phyloP scores from a whole-genome alignment of 1,140 invertebrate genomes.

The Drosophila prosaltans region DNA sequence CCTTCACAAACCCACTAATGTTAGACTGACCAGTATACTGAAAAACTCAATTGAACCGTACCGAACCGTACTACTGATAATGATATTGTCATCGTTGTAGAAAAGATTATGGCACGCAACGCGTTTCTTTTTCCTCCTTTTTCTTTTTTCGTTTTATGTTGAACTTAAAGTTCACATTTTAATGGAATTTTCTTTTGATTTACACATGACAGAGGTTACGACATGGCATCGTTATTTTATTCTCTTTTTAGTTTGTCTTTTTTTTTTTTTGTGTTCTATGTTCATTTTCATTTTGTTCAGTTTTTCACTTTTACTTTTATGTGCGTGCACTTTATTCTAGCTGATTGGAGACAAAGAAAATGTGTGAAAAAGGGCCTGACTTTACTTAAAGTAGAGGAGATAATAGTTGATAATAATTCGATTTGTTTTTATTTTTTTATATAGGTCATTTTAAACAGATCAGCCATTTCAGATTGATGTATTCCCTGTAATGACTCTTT shows the following conservation, averaged over 20 bases:
- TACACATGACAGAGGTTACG: constrained; percentile 66
- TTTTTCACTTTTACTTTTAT: constrained; percentile 23
- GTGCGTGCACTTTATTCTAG: constrained; percentile 33
- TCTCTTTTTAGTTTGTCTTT: too few relatives aligned
- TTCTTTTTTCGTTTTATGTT: background rate
- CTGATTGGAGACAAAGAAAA: constrained; percentile 11
- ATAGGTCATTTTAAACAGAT: background rate
- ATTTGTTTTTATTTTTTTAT: background rate
- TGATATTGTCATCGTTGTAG: constrained; percentile 47
- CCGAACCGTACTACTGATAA: constrained; percentile 58
- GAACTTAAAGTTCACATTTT: constrained; percentile 79
- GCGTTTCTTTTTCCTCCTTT: constrained; percentile 30
- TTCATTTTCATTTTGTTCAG: constrained; percentile 19
- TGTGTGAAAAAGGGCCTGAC: constrained; percentile 15
- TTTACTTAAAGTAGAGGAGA: constrained; percentile 4
- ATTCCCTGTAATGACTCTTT: constrained; percentile 1
- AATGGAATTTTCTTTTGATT: constrained; percentile 80
- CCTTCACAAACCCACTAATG: constrained; percentile 41
- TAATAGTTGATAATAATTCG: constrained; percentile 13
- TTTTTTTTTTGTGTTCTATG: too few relatives aligned
- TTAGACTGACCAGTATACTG: constrained; percentile 42
- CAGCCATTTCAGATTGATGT: background rate
- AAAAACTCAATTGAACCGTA: constrained; percentile 6
- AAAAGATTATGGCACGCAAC: constrained; percentile 74
- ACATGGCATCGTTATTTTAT: constrained; percentile 65